Evolutionary conservation across 2,888 invertebrate species (phyloP).

Genomic region (Crioceris asparagi): DNA sequence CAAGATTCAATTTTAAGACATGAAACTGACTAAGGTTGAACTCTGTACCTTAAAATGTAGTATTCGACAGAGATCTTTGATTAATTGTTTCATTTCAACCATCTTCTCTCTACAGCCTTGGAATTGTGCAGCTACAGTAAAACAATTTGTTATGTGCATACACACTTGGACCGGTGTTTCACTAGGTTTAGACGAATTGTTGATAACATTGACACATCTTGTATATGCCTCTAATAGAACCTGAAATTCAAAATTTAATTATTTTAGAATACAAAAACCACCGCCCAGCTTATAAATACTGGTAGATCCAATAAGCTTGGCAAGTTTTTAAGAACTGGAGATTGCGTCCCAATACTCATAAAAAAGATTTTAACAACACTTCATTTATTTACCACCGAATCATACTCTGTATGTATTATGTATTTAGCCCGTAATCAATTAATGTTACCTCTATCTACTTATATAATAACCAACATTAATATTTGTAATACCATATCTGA

Average conservation of each 20-base stretch:
- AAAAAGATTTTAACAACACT: too few relatives aligned
- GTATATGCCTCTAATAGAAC: slow-evolving; percentile 82
- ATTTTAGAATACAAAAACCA: slow-evolving; percentile 1
- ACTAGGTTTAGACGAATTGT: slow-evolving; percentile 60
- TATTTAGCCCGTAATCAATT: too few relatives aligned
- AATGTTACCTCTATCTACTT: too few relatives aligned
- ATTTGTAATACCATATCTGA: too few relatives aligned
- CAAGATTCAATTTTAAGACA: too few relatives aligned
- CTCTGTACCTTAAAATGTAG: slow-evolving; percentile 74
- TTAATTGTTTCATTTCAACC: slow-evolving; percentile 76
- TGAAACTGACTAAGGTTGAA: too few relatives aligned
- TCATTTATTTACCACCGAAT: too few relatives aligned
- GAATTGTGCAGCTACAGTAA: slow-evolving; percentile 93
- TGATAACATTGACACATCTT: slow-evolving; percentile 86
- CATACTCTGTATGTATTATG: too few relatives aligned
- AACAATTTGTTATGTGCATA: slow-evolving; percentile 81
- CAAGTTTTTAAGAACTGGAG: too few relatives aligned
- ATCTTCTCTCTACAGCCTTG: slow-evolving; percentile 79
- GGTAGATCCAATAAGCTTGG: background rate
- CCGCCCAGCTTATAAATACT: background rate
- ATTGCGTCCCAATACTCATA: too few relatives aligned
- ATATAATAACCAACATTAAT: too few relatives aligned
- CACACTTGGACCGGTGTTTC: slow-evolving; percentile 87
- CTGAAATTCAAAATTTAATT: slow-evolving; percentile 31
- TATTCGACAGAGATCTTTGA: slow-evolving; percentile 76